Evolutionary conservation across 2,888 invertebrate genomes (phyloP), one percentile per base, ranked within the genome.

Genomic region (Limulus polyphemus): DNA sequence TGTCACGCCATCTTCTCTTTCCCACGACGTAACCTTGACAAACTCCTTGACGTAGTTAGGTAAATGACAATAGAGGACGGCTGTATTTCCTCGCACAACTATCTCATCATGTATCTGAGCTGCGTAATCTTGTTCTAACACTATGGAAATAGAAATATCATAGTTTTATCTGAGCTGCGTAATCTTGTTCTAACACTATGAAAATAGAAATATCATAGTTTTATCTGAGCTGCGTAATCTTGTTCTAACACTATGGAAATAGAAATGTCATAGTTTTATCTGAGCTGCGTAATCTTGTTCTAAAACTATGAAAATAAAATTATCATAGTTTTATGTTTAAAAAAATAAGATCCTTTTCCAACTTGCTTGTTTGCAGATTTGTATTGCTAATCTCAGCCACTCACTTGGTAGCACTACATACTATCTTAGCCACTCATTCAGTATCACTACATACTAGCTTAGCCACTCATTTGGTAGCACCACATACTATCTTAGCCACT

Each of bases 101-200:
- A 69, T 68, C 52, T 69, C 69, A 32, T 70, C 70, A 49, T 69
- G 69, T 1, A 70, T 69, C 55, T 70, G 65, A 5, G 68, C 65
- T 57, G 66, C 68, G 55, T 68, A 68, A n/a, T 61, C 62, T 52
- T 69, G 68, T 10, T 64, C 61, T 47, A 67, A 63, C 60, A 67
- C 69, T 69, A 55, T 16, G 62, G 60, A 49, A 13, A 16, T 56
- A 61, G 1, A 61, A 12, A 47, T 13, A 13, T 17, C 11, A 49
- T 47, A 16, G 32, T 32, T 32, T 32, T 32, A 32, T 32, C 56
- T 70, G 65, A 4, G 68, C 65, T 57, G 66, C 68, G 54, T 68
- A 68, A n/a, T 61, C 62, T 51, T 69, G 68, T 10, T 64, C 61
- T 47, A 67, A 63, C 60, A 67, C 69, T 69, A 54, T 16, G 63